Evolutionary conservation across 2,113 vertebrate genomes (phyloP).

Genomic region (Stegastes partitus): DNA sequence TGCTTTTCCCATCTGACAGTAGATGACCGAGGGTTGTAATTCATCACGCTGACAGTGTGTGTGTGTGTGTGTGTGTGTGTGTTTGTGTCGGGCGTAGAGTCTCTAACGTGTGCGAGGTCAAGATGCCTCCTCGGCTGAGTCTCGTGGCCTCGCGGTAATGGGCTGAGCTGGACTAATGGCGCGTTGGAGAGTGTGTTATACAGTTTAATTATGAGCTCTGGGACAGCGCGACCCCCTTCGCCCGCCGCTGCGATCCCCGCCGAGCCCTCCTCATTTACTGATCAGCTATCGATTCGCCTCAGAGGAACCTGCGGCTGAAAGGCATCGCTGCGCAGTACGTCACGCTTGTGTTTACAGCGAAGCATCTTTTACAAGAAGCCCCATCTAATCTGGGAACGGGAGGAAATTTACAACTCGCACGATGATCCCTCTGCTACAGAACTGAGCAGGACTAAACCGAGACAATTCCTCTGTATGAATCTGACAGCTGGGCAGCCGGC

Average conservation of each 20-base stretch:
- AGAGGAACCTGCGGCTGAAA: neutral
- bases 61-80: constrained; percentile 17
- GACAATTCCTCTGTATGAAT: constrained; percentile 28
- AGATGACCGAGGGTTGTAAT: constrained; percentile 53
- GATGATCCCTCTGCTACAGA: neutral
- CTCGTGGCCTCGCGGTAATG: constrained; percentile 66
- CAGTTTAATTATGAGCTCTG: constrained; percentile 73
- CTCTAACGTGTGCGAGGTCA: constrained; percentile 51
- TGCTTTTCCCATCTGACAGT: constrained; percentile 49
- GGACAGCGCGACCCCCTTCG: constrained; percentile 51
- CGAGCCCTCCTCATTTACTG: constrained; percentile 42
- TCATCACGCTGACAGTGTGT: constrained; percentile 36
- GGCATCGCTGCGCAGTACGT: neutral
- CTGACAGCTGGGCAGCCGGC: constrained; percentile 52
- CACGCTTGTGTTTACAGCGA: constrained; percentile 16
- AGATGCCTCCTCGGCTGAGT: constrained; percentile 54
- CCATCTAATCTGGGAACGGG: too few relatives aligned
- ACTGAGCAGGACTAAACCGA: constrained; percentile 28
- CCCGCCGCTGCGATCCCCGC: constrained; percentile 11
- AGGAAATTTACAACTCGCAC: constrained; percentile 11
- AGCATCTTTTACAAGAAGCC: neutral
- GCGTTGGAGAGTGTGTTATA: constrained; percentile 51
- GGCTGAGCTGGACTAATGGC: constrained; percentile 69
- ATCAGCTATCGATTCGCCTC: constrained; percentile 62
- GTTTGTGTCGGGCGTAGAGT: constrained; percentile 28